Conservation (phyloP, 2,113 vertebrate species). For the Diglossa brunneiventris region DNA sequence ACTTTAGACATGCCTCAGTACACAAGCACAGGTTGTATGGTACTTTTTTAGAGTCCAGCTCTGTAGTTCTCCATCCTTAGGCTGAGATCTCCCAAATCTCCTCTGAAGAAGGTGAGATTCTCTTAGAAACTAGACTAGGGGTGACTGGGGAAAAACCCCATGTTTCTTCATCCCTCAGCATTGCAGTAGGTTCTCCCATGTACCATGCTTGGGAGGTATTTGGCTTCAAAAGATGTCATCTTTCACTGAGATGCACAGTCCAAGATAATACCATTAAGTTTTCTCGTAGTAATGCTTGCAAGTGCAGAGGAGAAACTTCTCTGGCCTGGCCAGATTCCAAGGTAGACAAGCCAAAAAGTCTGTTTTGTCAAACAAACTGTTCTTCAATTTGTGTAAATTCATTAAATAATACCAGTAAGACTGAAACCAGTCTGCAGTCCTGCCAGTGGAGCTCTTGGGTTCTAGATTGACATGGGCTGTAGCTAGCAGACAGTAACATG, state of each 20-base stretch:
- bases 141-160: not conserved
- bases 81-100: not conserved
- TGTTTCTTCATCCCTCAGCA: not conserved
- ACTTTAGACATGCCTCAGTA: constrained; percentile 41
- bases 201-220: not conserved
- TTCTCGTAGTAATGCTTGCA: not conserved
- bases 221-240: not conserved
- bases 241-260: not conserved
- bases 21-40: not conserved
- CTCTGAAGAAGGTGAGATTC: not conserved
- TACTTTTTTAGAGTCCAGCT: not conserved
- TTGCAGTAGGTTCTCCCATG: not conserved
- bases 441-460: not conserved
- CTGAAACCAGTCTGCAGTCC: not conserved
- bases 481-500: not conserved
- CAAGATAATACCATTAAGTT: not conserved
- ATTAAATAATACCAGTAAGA: not conserved
- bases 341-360: not conserved
- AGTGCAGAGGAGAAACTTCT: not conserved
- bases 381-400: not conserved
- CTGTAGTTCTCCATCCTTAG: not conserved
- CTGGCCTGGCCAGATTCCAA: not conserved
- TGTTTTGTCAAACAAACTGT: not conserved
- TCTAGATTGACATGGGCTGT: not conserved
- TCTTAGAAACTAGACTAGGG: not conserved